Evolutionary conservation across 2,797 vertebrate species (phyloP), one percentile per base, ranked within the genome.

Genomic region (Scomberomorus guttatus): DNA sequence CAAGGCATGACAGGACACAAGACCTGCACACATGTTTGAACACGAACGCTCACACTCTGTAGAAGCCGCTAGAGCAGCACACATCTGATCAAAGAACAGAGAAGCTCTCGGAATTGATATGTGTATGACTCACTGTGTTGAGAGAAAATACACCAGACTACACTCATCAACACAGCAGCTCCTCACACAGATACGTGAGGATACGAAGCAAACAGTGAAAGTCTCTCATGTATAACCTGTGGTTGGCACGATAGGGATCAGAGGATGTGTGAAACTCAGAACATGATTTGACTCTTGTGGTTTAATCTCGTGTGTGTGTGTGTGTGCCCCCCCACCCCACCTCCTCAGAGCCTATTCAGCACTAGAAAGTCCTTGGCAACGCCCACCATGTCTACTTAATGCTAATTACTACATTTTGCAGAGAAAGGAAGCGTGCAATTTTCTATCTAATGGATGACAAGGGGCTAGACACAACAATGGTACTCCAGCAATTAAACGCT

Each of bases 1-100:
- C 79, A 84, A 92, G 91, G 83, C 91, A 92, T 90, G 92, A 95
- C 92, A 87, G 87, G 88, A 90, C 92, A 89, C 90, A 57, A 65
- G 87, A 86, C 87, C 72, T 78, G 70, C 81, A 81, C 82, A 89
- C 74, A 87, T 87, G 87, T 90, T 90, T 84, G 84, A 79, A 68
- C 68, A 56, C 72, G 18, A 15, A 64, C 32, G 39, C 59, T 25
- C 44, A 69, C 65, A 73, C 58, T 8, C 24, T 34, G 20, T n/a
- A 14, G 29, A 78, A 90, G 79, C 25, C 24, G 27, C 52, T 46
- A 32, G 63, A 61, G 73, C 57, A 42, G 24, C 55, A 57, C 61
- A 52, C 58, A 3, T 67, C 71, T 71, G 67, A 89, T 86, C 75
- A 77, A 87, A 80, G 82, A 50, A 52, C 32, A 20, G 10, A 50